Conservation (phyloP, 2,888 invertebrate genomes). For the Andrena camellia region DNA sequence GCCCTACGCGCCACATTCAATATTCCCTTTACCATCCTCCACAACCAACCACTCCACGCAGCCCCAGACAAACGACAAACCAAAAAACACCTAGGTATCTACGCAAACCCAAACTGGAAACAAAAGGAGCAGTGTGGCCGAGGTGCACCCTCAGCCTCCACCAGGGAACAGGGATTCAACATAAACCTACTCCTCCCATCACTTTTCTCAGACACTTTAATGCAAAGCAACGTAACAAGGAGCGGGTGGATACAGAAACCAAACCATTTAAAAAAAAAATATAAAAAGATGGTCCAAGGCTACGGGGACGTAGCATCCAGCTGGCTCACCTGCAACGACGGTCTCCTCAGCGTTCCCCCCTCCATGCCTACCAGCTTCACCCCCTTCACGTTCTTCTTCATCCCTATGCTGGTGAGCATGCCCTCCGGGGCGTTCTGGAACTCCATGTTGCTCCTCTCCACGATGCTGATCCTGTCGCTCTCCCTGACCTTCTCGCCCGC, state of each 20-base stretch:
- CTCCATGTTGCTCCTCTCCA: slow-evolving; percentile 80
- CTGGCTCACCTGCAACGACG: slow-evolving; percentile 81
- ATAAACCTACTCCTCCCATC: not conserved
- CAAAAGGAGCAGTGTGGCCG: not conserved
- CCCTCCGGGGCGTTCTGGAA: slow-evolving; percentile 69
- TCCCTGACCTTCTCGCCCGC: slow-evolving; percentile 59
- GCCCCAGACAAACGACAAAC: no score
- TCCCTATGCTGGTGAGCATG: slow-evolving; percentile 66
- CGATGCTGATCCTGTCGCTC: slow-evolving; percentile 54
- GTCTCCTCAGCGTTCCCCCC: slow-evolving; percentile 81
- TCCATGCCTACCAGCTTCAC: slow-evolving; percentile 84
- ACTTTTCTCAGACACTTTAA: not conserved
- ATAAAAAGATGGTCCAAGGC: not conserved
- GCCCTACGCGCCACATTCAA: slow-evolving; percentile 71
- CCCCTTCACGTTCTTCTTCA: slow-evolving; percentile 82
- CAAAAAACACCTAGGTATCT: not conserved
- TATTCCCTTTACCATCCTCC: not conserved
- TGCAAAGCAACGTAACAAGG: slow-evolving; percentile 2
- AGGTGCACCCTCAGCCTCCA: not conserved
- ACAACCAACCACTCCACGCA: not conserved
- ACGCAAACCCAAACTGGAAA: slow-evolving; percentile 1
- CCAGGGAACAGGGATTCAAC: slow-evolving; percentile 1
- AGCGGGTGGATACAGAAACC: not conserved
- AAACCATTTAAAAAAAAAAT: not conserved
- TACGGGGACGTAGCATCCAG: slow-evolving; percentile 44